phyloP scores from a whole-genome alignment of 2,797 vertebrate genomes.

The Tapirus indicus region DNA sequence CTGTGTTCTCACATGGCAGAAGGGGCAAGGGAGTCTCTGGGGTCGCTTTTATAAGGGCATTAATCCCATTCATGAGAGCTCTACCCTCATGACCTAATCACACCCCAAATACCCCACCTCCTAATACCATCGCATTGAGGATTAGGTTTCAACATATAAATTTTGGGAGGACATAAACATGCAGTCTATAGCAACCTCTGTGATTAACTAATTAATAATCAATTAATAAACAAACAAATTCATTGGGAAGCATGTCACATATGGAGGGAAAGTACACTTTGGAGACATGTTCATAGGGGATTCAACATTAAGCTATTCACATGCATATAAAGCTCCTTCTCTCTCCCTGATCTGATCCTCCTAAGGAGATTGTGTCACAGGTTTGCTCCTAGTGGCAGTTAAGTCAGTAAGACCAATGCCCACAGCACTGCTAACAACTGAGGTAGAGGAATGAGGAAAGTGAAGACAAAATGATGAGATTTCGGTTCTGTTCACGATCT shows the following conservation, averaged over 20 bases:
- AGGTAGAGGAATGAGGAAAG: not conserved
- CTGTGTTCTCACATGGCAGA: not conserved
- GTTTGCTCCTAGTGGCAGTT: not conserved
- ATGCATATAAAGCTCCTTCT: not conserved
- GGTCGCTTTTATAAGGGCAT: not conserved
- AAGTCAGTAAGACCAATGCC: not conserved
- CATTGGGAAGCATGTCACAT: not conserved
- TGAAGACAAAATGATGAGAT: not conserved
- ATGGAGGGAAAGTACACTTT: not conserved
- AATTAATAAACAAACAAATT: not conserved
- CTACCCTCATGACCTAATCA: not conserved
- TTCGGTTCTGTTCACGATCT: not conserved
- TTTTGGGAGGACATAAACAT: not conserved
- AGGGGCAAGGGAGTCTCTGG: not conserved
- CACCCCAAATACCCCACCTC: not conserved
- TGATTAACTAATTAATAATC: not conserved
- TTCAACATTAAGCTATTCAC: not conserved
- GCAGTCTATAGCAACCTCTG: not conserved
- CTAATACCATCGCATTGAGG: not conserved
- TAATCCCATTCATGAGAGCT: not conserved
- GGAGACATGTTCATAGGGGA: not conserved
- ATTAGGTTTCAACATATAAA: not conserved
- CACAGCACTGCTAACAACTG: not conserved
- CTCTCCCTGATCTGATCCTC: not conserved
- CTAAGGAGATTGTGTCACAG: not conserved